Base-by-base conservation (phyloP, 2,888 invertebrate species). In the Physocephala rufipes region DNA sequence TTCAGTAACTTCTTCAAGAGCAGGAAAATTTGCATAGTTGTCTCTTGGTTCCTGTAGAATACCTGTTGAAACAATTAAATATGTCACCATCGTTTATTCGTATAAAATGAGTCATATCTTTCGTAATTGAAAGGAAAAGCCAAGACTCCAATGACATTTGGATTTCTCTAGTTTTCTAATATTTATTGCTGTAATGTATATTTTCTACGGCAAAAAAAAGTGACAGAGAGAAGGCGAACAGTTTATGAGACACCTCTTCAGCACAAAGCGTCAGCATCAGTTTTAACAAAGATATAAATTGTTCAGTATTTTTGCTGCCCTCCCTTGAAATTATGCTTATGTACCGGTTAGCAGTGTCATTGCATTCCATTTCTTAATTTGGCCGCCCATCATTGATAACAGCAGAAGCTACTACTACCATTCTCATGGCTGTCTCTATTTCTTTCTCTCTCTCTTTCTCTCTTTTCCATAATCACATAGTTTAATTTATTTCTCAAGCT, bases 151-250 rank as follows among this genome's bases (percentile, higher is more conserved):
- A 68, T 51, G 62, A 68, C 68, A 62, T 51, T 68, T 68, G 61
- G 68, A 68, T 68, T 28, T 28, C 59, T 24, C 47, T 59, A 45
- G 59, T 59, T 68, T 62, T 36, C n/a, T 62, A 68, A 62, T 68
- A 68, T 68, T 68, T 68, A 68, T 68, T 68, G 59, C 67, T 59
- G 47, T 59, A 67, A 59, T 30, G 53, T 53, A 51, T 45, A 30
- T 66, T 53, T 43, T n/a, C n/a, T n/a, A 30, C 43, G 55, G 28
- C 26, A 15, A 58, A 28, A 2, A 19, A 21, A 13, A n/a, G 36
- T 4, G 36, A 36, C 4, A 9, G 36, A 9, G 9, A 36, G 9
- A 36, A 9, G 36, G 5, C 5, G 36, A 9, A 9, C 5, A 36
- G 15, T 12, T 7, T 43, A 26, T 19, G 21, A 51, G 15, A 4